Evolutionary conservation across 2,113 vertebrate species (phyloP), one percentile per base, ranked within the genome.

Genomic region (Nesoenas mayeri): DNA sequence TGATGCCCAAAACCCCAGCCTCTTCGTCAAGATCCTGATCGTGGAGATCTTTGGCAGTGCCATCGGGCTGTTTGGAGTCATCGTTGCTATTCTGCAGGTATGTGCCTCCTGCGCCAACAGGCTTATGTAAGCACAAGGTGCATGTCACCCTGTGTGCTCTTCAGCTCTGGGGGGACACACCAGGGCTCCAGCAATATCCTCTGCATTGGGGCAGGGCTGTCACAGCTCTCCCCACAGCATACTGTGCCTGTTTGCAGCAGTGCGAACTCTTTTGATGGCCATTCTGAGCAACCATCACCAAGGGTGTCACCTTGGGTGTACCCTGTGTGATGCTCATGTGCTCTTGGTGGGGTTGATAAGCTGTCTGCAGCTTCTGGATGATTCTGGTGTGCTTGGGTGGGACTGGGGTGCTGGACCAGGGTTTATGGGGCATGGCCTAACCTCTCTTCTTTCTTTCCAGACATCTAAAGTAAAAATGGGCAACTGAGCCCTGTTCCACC

Each of bases 381-480:
- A 25, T 62, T 7, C 36, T 0, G 1, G 71, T 57, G 20, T 91
- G 32, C 12, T 38, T 71, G 84, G 64, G 56, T 87, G 71, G 64
- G n/a, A 34, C 36, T 34, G 34, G n/a, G 38, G 15, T 62, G 32
- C 28, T 47, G 60, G 79, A 48, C 48, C 67, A 57, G 18, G 24
- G 14, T 69, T 44, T 86, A 44, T 29, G 22, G n/a, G 28, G 13
- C 15, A 28, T 2, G 1, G 10, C 36, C 85, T 97, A 82, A 96
- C 38, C 34, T 95, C 17, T 96, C 17, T 67, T 66, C 48, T 90
- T 88, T 85, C 38, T 96, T 98, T 96, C 28, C 97, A 99, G 99
- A 99, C 99, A 47, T 99, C 99, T n/a, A 99, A 98, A 98, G 99
- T 99, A 98, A 99, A 99, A 98, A 99, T 99, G 99, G 99, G 99